Evolutionary conservation across 37 sponge, comb jelly and placozoan genomes (phyloP), one percentile per base, ranked within the genome.

Genomic region (Agelas oroides): DNA sequence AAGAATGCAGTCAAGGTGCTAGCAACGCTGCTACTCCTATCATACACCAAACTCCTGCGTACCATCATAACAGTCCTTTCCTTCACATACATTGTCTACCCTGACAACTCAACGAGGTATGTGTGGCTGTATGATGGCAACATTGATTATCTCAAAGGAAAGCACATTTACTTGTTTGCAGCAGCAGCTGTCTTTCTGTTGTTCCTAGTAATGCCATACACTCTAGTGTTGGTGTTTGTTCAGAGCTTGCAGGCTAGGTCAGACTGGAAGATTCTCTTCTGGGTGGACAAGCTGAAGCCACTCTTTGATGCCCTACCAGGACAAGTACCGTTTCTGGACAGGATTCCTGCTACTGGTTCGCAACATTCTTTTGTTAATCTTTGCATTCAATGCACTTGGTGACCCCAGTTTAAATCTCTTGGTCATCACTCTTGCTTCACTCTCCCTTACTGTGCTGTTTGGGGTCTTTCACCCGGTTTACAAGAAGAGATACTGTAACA

Each of bases 1-100:
- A 59, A 41, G 23, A 77, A 87, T 65, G 71, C 73, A 27, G 73
- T 87, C 20, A 34, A 59, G n/a, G 76, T 87, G 0, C 54, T 87
- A 24, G 73, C 87, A 23, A 87, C 87, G 0, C 25, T 87, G 18
- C 38, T 87, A 5, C 73, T 77, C 0, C 87, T 87, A 5, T 79
- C 87, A 1, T 75, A 52, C 20, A 53, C 71, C 19, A 87, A 87
- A 46, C 27, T 87, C 6, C 20, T 72, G 14, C 71, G 86, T n/a
- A 70, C 78, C 27, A 46, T 74, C 53, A 84, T 84, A 20, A 24
- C 64, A 8, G 66, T 39, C 16, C 59, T 73, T 0, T 53, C 55
- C 16, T 80, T 27, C 21, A 40, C 34, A 30, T 32, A n/a, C 41
- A 18, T 80, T 33, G 8, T 18, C 8, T 54, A 46, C 12, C 36